phyloP scores from a whole-genome alignment of 2,888 invertebrate genomes.

The Pemphredon lugubris region DNA sequence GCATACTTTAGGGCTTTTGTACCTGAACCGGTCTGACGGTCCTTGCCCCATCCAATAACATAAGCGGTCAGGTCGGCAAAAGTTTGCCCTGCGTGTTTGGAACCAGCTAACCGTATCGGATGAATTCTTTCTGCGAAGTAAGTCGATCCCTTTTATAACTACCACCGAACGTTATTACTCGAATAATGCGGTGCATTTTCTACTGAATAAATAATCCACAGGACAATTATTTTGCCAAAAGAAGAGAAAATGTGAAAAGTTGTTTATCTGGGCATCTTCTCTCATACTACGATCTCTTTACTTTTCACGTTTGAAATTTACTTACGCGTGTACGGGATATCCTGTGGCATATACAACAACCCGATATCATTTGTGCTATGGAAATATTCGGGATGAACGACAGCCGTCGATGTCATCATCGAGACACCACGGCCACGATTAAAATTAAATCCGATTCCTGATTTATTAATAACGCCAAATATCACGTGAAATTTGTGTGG shows the following conservation, averaged over 20 bases:
- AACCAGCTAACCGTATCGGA: slow-evolving; percentile 53
- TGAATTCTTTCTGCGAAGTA: slow-evolving; percentile 51
- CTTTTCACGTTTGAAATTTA: background rate
- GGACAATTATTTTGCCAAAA: no score
- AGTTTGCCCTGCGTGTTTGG: background rate
- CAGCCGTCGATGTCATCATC: slow-evolving; percentile 52
- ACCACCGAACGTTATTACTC: no score
- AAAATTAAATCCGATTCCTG: slow-evolving; percentile 50
- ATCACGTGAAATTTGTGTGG: slow-evolving; percentile 55
- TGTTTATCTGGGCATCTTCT: no score
- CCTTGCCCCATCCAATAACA: slow-evolving; percentile 58
- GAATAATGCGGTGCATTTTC: background rate
- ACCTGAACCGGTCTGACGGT: slow-evolving; percentile 9
- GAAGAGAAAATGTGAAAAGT: no score
- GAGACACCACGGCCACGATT: slow-evolving; percentile 53
- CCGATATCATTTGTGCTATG: slow-evolving; percentile 55
- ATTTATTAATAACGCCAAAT: slow-evolving; percentile 58
- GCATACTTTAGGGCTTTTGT: slow-evolving; percentile 50
- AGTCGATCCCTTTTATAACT: background rate
- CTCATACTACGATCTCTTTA: no score
- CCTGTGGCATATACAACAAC: slow-evolving; percentile 57
- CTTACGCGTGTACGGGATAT: slow-evolving; percentile 60
- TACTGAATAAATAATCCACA: no score
- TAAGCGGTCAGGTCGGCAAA: slow-evolving; percentile 27
- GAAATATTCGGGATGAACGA: slow-evolving; percentile 54